These are phyloP conservation scores for Tenodera sinensis DNA, from an alignment of 2,888 invertebrate species.

Conservation along the genomic window DNA sequence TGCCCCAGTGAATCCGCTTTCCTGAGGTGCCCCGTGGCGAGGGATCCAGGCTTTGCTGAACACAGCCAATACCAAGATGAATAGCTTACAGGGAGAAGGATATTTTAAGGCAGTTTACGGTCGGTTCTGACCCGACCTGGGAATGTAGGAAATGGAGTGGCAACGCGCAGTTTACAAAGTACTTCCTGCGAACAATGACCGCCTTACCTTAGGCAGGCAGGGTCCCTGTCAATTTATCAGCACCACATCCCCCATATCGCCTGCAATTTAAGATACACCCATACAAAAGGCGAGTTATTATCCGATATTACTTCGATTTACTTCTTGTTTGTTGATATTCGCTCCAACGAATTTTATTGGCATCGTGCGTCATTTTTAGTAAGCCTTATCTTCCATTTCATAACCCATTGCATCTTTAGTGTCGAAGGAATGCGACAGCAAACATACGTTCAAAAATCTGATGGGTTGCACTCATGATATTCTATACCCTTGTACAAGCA, in stretches of 20 bases:
- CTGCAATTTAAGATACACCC: not conserved
- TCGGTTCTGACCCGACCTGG: not conserved
- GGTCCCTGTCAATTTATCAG: not conserved
- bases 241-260: not conserved
- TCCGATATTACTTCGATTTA: not conserved
- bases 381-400: not conserved
- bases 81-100: conserved; percentile 1
- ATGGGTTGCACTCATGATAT: too few relatives aligned
- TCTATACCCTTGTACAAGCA: too few relatives aligned
- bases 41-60: not conserved
- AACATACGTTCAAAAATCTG: too few relatives aligned
- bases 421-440: too few relatives aligned
- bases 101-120: not conserved
- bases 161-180: not conserved
- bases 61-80: not conserved
- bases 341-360: not conserved
- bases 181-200: not conserved
- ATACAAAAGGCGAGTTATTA: not conserved
- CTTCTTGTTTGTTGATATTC: not conserved
- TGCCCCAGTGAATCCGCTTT: conserved; percentile 20
- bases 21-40: conserved; percentile 2
- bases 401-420: not conserved
- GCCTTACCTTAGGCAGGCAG: not conserved
- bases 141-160: not conserved
- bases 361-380: not conserved